Base-by-base conservation (phyloP, 2,797 vertebrate species). In the Sebastes ruberrimus region DNA sequence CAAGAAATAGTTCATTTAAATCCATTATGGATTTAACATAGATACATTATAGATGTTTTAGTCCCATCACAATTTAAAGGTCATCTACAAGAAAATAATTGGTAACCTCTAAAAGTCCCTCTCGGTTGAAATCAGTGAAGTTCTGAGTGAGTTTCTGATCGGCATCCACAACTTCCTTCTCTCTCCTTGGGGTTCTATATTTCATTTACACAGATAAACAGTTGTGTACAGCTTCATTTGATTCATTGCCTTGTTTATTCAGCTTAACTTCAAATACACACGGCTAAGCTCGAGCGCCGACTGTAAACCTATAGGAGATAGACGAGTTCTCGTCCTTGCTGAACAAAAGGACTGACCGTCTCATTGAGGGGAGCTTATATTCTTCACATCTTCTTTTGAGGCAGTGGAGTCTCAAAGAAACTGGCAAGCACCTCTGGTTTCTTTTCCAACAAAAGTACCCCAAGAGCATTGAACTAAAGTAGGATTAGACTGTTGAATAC, bases 391-490 rank as follows among this genome's bases (percentile, higher is more conserved):
- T 74, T 69, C 71, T 71, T 84, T 68, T 60, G 28, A 88, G 74
- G 80, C 64, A 22, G 70, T 27, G 38, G 62, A 71, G 22, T 64
- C 73, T 83, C 64, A 83, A 71, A 82, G 72, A 86, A 78, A 83
- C 82, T 78, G 83, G 80, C 85, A 82, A 78, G 55, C 78, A 81
- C 78, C 78, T 85, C 32, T 79, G 42, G 42, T 86, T 91, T 90
- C 62, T 57, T 79, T 92, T 88, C 64, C 81, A 91, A 86, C 75
- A 82, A 79, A 88, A 90, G 80, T 60, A 82, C 72, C 86, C 83
- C 71, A 42, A 71, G 88, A 89, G 87, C 90, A 87, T 80, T 87
- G 81, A 87, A 91, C 32, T 90, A 91, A 92, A 94, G 89, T 68
- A 82, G 86, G 90, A 93, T 93, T 93, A 92, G 71, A 78, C 75